Base-by-base conservation (phyloP, 2,888 invertebrate genomes). In the Nebria salina region DNA sequence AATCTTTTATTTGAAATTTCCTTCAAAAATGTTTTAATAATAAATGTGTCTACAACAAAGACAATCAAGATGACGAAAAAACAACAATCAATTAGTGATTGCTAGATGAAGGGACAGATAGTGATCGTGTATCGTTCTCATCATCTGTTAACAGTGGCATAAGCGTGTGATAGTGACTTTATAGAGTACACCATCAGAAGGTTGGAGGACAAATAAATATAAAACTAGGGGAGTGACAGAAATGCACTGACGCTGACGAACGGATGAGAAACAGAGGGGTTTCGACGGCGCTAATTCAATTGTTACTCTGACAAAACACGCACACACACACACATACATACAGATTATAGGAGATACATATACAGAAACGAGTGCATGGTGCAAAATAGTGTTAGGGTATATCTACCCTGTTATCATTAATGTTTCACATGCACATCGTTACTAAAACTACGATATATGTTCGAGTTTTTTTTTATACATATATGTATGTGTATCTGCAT, bases 321-420 rank as follows among this genome's bases (percentile, higher is more conserved):
- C 72, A 72, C 72, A 70, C 20, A 65, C 66, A 15, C 77, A 70
- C 20, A 65, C 66, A 15, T 72, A 72, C n/a, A 64, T 43, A 72
- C 25, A 26, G 42, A 76, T 54, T 54, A 77, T 43, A 72, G 34
- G 15, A 64, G 77, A 68, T 72, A 66, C 20, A 41, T 26, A 73
- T 15, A 54, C 1, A 54, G 54, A 13, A 6, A 54, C 13, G 54
- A 11, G 6, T 54, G 13, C 13, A 54, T 54, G 54, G 54, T 54
- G 54, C 54, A 54, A 2, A 34, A 11, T 54, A 2, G 54, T 54
- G 54, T 11, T 54, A 8, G 54, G 54, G 54, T 13, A 73, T 73
- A 73, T 81, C 75, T 81, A 81, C 80, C 43, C 80, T 81, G 80
- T 81, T 68, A 81, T 70, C 75, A 81, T 81, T 75, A 81, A 81